Evolutionary conservation across 2,797 vertebrate species (phyloP), one percentile per base, ranked within the genome.

Genomic region (Takifugu ocellatus): DNA sequence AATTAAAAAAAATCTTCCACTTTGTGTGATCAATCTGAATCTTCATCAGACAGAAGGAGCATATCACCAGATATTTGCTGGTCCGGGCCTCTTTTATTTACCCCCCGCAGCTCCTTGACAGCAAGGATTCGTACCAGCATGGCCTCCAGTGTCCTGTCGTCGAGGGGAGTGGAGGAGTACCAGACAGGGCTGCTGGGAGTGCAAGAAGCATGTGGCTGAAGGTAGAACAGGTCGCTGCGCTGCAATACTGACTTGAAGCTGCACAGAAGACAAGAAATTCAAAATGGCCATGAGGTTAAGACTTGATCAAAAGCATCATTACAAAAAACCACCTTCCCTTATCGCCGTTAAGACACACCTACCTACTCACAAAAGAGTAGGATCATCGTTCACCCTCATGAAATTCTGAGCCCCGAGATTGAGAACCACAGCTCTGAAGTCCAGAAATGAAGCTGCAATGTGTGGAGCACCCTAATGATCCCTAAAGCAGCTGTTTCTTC

Each of bases 171-270:
- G 25, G 93, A 94, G 74, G 96, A 97, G 82, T 96, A 99, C 97
- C 1, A 99, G 87, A 98, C 89, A 15, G 97, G 97, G 81, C 97
- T 98, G 76, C 96, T 97, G 65, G 97, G 96, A 94, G 60, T 96
- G 95, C 85, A 98, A 96, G 0, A 21, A 21, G 17, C 17, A 21
- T 21, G 17, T 21, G 97, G 97, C 31, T 94, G 94, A 75, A 99
- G 94, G 90, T 98, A 99, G 86, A 99, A 98, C 25, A 97, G 86
- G 63, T 96, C 94, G 53, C 92, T 96, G 63, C 95, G 93, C 87
- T 98, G 95, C 87, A 96, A 98, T 74, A 99, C 95, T 0, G 94
- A 94, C 82, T 97, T 94, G 2, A 96, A 98, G 76, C 97, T 99
- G 90, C 1, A 69, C 0, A 27, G 51, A 50, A 44, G 1, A 39